phyloP scores from a whole-genome alignment of 2,797 vertebrate genomes.

The Mionectes olivaceus region DNA sequence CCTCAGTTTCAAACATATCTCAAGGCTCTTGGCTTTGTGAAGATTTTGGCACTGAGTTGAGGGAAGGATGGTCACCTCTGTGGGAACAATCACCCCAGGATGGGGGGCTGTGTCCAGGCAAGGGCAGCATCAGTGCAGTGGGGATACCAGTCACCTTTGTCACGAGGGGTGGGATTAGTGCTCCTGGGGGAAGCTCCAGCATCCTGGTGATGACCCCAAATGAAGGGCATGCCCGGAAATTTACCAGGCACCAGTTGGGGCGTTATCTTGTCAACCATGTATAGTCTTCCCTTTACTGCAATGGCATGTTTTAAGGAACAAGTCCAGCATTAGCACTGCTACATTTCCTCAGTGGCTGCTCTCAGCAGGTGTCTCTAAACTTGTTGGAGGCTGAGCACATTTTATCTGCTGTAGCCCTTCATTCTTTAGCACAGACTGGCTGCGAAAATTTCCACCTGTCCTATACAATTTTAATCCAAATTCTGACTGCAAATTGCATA shows the following conservation, averaged over 20 bases:
- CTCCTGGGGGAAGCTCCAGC: neutral
- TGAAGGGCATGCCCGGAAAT: neutral
- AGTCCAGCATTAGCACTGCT: neutral
- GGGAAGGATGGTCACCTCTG: neutral
- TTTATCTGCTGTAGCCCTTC: neutral
- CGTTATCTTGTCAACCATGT: neutral
- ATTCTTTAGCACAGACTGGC: neutral
- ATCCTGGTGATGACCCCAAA: neutral
- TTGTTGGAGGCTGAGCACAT: neutral
- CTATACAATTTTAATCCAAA: neutral
- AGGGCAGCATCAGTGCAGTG: rapidly evolving
- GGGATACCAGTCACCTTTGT: neutral
- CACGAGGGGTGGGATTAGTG: neutral
- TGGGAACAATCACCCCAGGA: neutral
- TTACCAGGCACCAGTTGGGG: neutral
- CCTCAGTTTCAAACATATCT: neutral
- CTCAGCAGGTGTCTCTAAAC: neutral
- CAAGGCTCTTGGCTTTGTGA: neutral
- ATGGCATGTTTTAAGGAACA: neutral
- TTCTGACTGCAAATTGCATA: neutral
- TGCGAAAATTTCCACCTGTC: constrained; percentile 1
- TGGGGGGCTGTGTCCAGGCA: neutral
- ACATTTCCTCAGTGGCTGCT: neutral
- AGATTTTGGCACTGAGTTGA: neutral
- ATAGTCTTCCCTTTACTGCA: neutral